Evolutionary conservation across 2,797 vertebrate genomes (phyloP).

Genomic region (Rhynchotus rufescens): DNA sequence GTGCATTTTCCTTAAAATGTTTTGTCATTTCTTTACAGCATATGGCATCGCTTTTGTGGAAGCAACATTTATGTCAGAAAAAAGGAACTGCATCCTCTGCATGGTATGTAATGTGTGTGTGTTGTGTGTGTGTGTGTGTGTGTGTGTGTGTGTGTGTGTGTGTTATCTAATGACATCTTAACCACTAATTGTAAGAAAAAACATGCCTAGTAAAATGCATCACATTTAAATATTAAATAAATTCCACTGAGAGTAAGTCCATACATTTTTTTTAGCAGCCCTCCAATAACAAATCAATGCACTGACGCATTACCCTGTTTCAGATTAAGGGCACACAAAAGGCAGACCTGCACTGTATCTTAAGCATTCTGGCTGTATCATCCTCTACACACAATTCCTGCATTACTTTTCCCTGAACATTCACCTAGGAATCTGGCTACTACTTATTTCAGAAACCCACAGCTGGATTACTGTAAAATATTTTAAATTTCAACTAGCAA

Average conservation of each 20-base stretch:
- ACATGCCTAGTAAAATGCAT: background rate
- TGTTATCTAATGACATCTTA: background rate
- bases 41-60: constrained; percentile 6
- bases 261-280: background rate
- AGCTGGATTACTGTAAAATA: background rate
- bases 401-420: background rate
- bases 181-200: background rate
- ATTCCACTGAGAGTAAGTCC: background rate
- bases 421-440: background rate
- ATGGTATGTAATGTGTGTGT: background rate
- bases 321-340: constrained; percentile 55
- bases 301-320: background rate
- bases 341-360: constrained; percentile 46
- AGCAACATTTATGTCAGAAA: constrained; percentile 20
- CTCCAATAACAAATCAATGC: background rate
- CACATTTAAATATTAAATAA: background rate
- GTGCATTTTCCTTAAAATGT: constrained; percentile 8
- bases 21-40: constrained; percentile 44
- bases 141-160: background rate
- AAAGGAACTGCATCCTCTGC: constrained; percentile 22
- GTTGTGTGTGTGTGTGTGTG: background rate
- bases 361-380: constrained; percentile 11
- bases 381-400: background rate
- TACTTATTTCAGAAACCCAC: background rate
- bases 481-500: background rate